Evolutionary conservation across 92 coral and sea anemone species (phyloP).

Genomic region (Epizoanthus rinbou): DNA sequence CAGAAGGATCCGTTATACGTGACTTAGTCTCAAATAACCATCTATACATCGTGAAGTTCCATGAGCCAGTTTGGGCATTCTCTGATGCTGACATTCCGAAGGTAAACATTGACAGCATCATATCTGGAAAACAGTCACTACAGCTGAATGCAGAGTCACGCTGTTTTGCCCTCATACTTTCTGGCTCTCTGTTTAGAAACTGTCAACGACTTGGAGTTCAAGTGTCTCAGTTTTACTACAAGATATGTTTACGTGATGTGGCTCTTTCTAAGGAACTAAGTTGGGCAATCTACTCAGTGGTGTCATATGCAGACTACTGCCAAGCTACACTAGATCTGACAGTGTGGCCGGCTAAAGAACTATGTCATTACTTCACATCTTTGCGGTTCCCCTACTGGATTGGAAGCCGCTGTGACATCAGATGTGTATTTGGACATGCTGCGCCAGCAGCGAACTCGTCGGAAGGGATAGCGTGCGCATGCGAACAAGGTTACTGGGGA

Average conservation of each 20-base stretch:
- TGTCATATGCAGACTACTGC: conserved; percentile 84
- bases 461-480: conserved; percentile 41
- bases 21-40: conserved; percentile 50
- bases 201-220: conserved; percentile 72
- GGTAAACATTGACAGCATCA: conserved; percentile 8
- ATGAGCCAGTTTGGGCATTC: conserved; percentile 85
- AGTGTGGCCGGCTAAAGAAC: conserved; percentile 90
- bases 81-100: conserved; percentile 85
- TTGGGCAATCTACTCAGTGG: conserved; percentile 82
- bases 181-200: conserved; percentile 69
- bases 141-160: conserved; percentile 59
- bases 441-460: conserved; percentile 44
- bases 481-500: conserved; percentile 72
- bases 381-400: conserved; percentile 85
- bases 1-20: conserved; percentile 45
- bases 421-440: conserved; percentile 60
- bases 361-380: conserved; percentile 73
- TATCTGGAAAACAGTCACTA: conserved; percentile 37
- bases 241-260: conserved; percentile 77
- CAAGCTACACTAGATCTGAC: conserved; percentile 66
- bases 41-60: conserved; percentile 62
- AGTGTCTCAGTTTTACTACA: conserved; percentile 85
- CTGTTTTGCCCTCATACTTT: conserved; percentile 70
- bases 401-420: conserved; percentile 49
- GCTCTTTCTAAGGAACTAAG: conserved; percentile 57